phyloP scores from a whole-genome alignment of 2,888 invertebrate species.

The Cetonia aurata region DNA sequence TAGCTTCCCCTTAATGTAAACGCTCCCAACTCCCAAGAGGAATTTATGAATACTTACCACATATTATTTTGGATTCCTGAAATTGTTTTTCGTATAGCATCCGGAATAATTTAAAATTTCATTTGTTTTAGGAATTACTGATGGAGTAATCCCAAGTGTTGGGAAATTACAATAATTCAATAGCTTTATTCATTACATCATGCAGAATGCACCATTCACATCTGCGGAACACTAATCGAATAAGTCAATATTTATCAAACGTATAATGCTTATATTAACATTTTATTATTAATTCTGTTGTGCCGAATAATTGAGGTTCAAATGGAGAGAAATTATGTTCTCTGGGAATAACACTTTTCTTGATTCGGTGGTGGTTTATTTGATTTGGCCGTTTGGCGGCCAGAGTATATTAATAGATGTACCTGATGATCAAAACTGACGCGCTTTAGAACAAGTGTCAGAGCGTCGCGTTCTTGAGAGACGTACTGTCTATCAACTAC shows the following conservation, averaged over 20 bases:
- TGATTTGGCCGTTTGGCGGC: conserved; percentile 34
- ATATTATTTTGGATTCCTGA: conserved; percentile 29
- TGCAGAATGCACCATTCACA: too few relatives aligned
- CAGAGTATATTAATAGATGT: conserved; percentile 51
- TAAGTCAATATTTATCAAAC: too few relatives aligned
- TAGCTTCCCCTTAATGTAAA: conserved; percentile 4
- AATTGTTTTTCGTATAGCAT: neutral
- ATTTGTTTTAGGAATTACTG: neutral
- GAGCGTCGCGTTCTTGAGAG: conserved; percentile 52
- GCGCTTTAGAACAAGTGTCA: conserved; percentile 53
- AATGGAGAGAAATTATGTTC: too few relatives aligned
- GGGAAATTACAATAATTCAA: too few relatives aligned
- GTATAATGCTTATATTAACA: too few relatives aligned
- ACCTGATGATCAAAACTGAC: conserved; percentile 45
- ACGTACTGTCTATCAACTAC: conserved; percentile 51
- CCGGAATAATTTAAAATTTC: conserved; percentile 13
- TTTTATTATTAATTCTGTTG: too few relatives aligned
- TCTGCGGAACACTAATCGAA: too few relatives aligned
- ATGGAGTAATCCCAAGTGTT: too few relatives aligned
- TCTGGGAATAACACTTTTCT: neutral
- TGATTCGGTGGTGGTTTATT: conserved; percentile 11
- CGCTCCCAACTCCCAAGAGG: conserved; percentile 5
- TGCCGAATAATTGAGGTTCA: too few relatives aligned
- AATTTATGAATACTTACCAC: conserved; percentile 29
- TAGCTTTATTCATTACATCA: too few relatives aligned